Evolutionary conservation across 2,113 vertebrate genomes (phyloP).

Genomic region (Siniperca knerii): DNA sequence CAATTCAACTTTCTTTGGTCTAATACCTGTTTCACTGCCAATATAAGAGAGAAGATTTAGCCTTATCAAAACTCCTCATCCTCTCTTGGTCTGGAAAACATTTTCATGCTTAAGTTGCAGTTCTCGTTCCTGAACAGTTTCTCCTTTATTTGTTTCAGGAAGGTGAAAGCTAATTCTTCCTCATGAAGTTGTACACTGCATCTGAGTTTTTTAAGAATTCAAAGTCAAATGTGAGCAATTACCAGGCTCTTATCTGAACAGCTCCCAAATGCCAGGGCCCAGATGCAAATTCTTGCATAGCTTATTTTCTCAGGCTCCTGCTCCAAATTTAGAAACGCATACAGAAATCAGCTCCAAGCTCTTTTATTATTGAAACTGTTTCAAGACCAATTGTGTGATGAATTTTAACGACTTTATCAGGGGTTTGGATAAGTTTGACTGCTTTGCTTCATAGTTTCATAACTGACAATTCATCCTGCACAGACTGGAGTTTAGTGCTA

Average conservation of each 20-base stretch:
- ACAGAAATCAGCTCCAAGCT: conserved; percentile 29
- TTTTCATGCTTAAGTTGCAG: conserved; percentile 16
- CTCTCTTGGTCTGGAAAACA: conserved; percentile 49
- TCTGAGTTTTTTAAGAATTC: conserved; percentile 40
- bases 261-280: conserved; percentile 59
- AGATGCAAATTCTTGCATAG: conserved; percentile 71
- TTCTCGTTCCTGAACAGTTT: conserved; percentile 23
- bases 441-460: conserved; percentile 6
- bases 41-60: background rate
- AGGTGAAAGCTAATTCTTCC: conserved; percentile 33
- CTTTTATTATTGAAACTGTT: conserved; percentile 53
- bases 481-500: background rate
- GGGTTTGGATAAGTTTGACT: conserved; percentile 2
- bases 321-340: conserved; percentile 64
- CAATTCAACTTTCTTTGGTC: background rate
- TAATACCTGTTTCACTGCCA: conserved; percentile 7
- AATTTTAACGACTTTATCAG: background rate
- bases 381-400: conserved; percentile 22
- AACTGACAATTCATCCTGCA: conserved; percentile 5
- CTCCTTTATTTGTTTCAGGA: conserved; percentile 42
- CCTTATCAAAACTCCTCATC: background rate
- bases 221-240: conserved; percentile 77
- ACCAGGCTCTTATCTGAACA: conserved; percentile 68
- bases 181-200: conserved; percentile 23
- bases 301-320: conserved; percentile 63